Evolutionary conservation across 2,113 vertebrate species (phyloP).

Genomic region (Phalacrocorax carbo): DNA sequence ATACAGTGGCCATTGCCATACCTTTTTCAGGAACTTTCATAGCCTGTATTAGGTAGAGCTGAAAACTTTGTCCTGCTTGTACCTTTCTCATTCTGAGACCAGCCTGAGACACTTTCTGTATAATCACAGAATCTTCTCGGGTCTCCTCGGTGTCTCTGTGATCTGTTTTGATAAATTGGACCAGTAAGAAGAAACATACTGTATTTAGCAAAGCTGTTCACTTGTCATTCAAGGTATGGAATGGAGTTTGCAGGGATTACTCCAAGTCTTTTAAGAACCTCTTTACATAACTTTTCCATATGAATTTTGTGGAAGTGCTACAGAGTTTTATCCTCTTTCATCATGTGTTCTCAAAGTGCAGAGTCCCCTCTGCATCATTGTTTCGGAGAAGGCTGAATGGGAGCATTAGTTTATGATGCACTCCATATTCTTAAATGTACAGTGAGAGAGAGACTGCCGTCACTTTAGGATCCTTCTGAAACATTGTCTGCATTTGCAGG

Average conservation of each 20-base stretch:
- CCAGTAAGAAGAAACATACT: neutral
- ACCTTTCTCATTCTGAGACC: neutral
- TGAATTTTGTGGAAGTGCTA: neutral
- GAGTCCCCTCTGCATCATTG: neutral
- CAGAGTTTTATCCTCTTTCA: neutral
- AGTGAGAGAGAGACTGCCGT: neutral
- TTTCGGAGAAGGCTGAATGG: neutral
- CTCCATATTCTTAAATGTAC: neutral
- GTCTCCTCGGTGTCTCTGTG: neutral
- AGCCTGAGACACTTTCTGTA: neutral
- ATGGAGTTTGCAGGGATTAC: neutral
- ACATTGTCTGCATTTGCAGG: neutral
- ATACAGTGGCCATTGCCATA: neutral
- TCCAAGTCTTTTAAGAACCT: neutral
- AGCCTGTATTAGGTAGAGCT: neutral
- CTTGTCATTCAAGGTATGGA: neutral
- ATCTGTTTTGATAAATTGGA: neutral
- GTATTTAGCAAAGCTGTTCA: neutral
- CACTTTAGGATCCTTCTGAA: neutral
- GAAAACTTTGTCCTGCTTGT: neutral
- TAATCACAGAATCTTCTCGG: neutral
- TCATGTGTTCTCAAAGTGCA: neutral
- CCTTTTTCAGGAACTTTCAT: neutral
- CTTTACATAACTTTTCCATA: neutral
- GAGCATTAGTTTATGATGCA: neutral